Evolutionary conservation across 2,888 invertebrate species (phyloP), one percentile per base, ranked within the genome.

Genomic region (Aelia acuminata): DNA sequence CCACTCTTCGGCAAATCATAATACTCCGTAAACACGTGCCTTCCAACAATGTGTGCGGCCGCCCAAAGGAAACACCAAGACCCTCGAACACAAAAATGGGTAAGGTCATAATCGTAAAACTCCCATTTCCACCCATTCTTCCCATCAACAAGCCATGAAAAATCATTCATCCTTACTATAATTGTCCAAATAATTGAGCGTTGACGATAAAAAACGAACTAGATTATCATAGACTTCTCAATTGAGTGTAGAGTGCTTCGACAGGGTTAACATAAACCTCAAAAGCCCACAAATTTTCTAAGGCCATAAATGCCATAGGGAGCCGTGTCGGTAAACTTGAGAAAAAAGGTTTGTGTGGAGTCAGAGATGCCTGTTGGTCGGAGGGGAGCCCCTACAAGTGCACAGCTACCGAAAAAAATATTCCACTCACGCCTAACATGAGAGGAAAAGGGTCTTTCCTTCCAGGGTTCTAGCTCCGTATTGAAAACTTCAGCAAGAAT

Each of bases 371-470:
- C 80, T 43, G 43, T 43, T 43, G 43, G 43, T 75, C 39, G 39
- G 22, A 35, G 80, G 80, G 80, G 39, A 7, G 18, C 7, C 80
- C 43, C 43, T 80, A 80, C 80, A 80, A 80, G 39, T 31, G 57
- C 57, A 11, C 57, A 1, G 63, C 63, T 63, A 63, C 63, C 63
- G 39, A 80, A 80, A 75, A n/a, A 80, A 80, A 80, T 80, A 80
- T 80, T 80, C 80, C 39, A 80, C 80, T 43, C 80, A 43, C 80
- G 80, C 43, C 39, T 43, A n/a, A 80, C 80, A 43, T 80, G n/a
- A 80, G 80, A 80, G 80, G 43, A n/a, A 80, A 43, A n/a, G n/a
- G n/a, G 3, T 13, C 43, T 43, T 75, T n/a, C 80, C 80, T 80
- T 43, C 80, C n/a, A 43, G 10, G 80, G 80, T 2, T 18, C 80